Evolutionary conservation across 2,888 invertebrate genomes (phyloP).

Genomic region (Agrochola circellaris): DNA sequence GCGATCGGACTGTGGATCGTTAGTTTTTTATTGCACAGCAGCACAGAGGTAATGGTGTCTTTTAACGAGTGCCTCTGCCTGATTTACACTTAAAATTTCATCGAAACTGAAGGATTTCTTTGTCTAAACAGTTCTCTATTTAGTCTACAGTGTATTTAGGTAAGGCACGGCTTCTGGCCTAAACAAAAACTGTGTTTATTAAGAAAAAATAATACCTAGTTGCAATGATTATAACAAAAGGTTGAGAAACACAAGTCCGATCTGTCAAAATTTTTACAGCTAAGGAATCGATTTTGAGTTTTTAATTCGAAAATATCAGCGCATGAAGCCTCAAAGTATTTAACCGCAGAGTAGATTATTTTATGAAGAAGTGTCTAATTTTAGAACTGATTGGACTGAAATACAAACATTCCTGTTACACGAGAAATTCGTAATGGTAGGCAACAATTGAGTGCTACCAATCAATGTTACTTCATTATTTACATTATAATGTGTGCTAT

Average conservation of each 20-base stretch:
- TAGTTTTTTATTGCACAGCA: constrained; percentile 77
- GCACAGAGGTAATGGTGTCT: constrained; percentile 69
- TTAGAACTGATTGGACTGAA: constrained; percentile 62
- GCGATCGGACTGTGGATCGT: constrained; percentile 70
- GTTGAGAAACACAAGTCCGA: constrained; percentile 46
- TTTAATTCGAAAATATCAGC: constrained; percentile 3
- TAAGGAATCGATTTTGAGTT: constrained; percentile 34
- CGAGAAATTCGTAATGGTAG: constrained; percentile 45
- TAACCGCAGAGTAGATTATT: constrained; percentile 43
- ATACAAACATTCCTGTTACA: constrained; percentile 50
- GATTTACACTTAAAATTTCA: constrained; percentile 75
- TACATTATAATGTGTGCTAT: constrained; percentile 35
- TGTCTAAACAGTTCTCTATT: constrained; percentile 76
- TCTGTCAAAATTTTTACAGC: constrained; percentile 61
- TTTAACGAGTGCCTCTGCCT: constrained; percentile 68
- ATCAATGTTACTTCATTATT: constrained; percentile 21
- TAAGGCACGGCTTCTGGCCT: constrained; percentile 43
- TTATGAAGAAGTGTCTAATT: constrained; percentile 50
- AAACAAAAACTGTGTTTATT: constrained; percentile 48
- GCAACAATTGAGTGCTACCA: constrained; percentile 36
- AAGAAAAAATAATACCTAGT: background rate
- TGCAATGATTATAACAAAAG: constrained; percentile 36
- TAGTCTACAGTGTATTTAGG: constrained; percentile 65
- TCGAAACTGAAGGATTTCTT: constrained; percentile 75
- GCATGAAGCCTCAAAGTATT: constrained; percentile 14